A percentile compares a stretch with the other conserved stretches of the same genome.
Evolutionary conservation across 2,888 invertebrate species (phyloP).

Genomic region (Thereva unica): DNA sequence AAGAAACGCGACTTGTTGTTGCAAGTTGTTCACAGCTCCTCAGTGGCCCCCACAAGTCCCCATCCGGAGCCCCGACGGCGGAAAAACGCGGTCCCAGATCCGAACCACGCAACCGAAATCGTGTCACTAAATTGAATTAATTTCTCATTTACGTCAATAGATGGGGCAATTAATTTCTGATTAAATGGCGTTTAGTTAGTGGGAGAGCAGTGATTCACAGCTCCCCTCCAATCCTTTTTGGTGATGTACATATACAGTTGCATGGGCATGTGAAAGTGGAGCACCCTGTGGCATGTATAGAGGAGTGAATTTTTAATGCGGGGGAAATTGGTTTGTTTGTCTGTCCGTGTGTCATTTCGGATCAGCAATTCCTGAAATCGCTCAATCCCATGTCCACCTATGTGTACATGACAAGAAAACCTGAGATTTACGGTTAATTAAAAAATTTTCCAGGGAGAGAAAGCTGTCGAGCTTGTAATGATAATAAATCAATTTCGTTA

Average conservation of each 20-base stretch:
- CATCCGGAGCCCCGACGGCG: slow-evolving; percentile 6
- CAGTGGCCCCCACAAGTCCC: slow-evolving; percentile 16
- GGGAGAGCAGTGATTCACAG: slow-evolving; percentile 1
- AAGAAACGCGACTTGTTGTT: slow-evolving; percentile 40
- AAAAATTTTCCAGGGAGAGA: slow-evolving; percentile 35
- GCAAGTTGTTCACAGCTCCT: slow-evolving; percentile 28
- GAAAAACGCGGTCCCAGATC: slow-evolving; percentile 23
- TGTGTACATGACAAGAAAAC: background rate
- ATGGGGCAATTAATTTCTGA: slow-evolving; percentile 42
- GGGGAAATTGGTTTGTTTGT: too few relatives aligned
- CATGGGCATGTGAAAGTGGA: background rate
- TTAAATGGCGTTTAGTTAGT: slow-evolving; percentile 40
- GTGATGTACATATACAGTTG: background rate
- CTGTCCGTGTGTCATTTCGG: too few relatives aligned
- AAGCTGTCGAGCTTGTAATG: slow-evolving; percentile 1
- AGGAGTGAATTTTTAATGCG: too few relatives aligned
- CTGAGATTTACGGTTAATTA: slow-evolving; percentile 31
- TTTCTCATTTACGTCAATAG: slow-evolving; percentile 43
- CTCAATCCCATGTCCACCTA: slow-evolving; percentile 5
- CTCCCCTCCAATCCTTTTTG: slow-evolving; percentile 20
- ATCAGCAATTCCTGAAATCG: background rate
- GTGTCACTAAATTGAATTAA: slow-evolving; percentile 42
- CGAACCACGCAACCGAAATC: slow-evolving; percentile 33
- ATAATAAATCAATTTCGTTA: slow-evolving; percentile 40
- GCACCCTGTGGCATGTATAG: background rate